These are phyloP conservation scores for Grammomys dolichurus DNA, from an alignment of 2,113 vertebrate genomes.

Conservation along the genomic window DNA sequence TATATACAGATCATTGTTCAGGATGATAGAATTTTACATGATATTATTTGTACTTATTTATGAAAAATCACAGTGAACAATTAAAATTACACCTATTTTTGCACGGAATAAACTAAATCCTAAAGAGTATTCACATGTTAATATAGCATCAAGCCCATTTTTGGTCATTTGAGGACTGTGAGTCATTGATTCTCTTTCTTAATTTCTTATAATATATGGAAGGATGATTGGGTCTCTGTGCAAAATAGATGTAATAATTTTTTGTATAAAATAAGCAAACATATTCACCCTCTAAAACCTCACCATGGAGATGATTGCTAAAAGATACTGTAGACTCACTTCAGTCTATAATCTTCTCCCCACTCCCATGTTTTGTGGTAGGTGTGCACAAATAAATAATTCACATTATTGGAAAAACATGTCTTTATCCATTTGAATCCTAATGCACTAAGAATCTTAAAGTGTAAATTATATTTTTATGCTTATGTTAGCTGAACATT, in stretches of 20 bases:
- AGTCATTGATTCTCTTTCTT: conserved; percentile 30
- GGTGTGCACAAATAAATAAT: neutral
- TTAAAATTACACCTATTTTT: conserved; percentile 16
- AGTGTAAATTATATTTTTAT: conserved; percentile 35
- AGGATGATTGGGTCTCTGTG: neutral
- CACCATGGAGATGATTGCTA: neutral
- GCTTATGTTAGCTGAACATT: neutral
- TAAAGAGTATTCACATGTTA: conserved; percentile 6
- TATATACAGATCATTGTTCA: neutral
- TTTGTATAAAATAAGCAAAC: neutral
- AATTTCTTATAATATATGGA: neutral
- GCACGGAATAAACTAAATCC: neutral
- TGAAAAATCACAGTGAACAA: conserved; percentile 34
- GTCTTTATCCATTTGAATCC: neutral
- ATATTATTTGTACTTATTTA: conserved; percentile 6
- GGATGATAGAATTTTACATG: neutral
- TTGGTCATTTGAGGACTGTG: neutral
- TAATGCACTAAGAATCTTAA: neutral
- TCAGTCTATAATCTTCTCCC: neutral
- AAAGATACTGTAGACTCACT: neutral
- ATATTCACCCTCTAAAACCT: neutral
- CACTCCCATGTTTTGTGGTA: neutral
- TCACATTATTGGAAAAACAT: conserved; percentile 3
- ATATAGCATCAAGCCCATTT: neutral
- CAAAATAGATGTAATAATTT: neutral